Conservation (phyloP, 2,113 vertebrate species). For the Vidua macroura region DNA sequence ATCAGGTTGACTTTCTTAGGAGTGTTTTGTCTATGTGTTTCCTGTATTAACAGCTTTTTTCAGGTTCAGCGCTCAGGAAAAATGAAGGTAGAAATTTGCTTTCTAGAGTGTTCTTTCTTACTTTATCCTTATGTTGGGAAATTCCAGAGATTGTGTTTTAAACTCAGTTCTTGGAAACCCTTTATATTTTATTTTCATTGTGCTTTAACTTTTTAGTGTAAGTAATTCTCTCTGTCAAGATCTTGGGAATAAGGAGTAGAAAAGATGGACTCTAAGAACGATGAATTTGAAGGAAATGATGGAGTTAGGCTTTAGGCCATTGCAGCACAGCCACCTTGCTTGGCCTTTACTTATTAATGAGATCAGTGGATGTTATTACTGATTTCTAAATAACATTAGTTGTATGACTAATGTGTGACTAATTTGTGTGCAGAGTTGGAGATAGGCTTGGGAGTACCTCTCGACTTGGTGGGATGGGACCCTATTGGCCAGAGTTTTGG, state of each 20-base stretch:
- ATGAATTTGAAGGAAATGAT: not conserved
- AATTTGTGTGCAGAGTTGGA: not conserved
- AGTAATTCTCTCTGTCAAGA: not conserved
- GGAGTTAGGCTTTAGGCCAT: not conserved
- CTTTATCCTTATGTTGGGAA: not conserved
- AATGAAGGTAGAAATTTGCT: not conserved
- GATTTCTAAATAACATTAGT: not conserved
- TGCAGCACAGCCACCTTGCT: not conserved
- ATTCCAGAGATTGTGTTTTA: not conserved
- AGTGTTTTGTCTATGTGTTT: not conserved
- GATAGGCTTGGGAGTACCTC: not conserved
- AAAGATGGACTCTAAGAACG: not conserved
- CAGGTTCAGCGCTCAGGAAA: not conserved
- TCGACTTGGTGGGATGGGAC: not conserved
- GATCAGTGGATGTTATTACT: not conserved
- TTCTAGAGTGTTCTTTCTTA: not conserved
- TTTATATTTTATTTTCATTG: not conserved
- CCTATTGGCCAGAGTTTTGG: not conserved
- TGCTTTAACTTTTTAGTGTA: not conserved
- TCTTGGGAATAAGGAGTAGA: not conserved
- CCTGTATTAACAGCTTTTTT: not conserved
- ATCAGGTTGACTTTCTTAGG: not conserved
- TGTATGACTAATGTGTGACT: accelerated
- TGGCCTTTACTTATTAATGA: not conserved
- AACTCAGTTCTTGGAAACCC: not conserved